Base-by-base conservation (phyloP, 2,888 invertebrate species). In the Apamea anceps region DNA sequence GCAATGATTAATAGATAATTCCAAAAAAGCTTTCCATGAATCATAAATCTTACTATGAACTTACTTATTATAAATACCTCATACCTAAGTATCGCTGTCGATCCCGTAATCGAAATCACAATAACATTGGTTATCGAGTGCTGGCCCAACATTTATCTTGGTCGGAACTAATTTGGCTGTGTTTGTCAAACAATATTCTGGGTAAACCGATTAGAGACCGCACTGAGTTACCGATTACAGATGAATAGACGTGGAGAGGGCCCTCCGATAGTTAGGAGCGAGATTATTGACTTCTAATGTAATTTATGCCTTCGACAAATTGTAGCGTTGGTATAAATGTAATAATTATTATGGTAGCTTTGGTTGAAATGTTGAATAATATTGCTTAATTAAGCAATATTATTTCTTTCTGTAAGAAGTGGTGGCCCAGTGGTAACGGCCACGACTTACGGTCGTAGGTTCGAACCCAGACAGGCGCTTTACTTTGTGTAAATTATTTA, bases 141-240 rank as follows among this genome's bases (percentile, higher is more conserved):
- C 77, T 87, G 13, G 12, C 45, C 79, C 48, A 89, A 86, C 85
- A 87, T 88, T 90, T 90, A 87, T 87, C 90, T 91, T 83, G 82
- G 87, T 77, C 71, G 65, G 60, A 85, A 87, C 84, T 87, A 91
- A 89, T 88, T 88, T 84, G 67, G 60, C 67, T 85, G 76, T 85
- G 87, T 90, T 88, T 91, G 91, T 88, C 90, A 91, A 91, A 87
- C 90, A 90, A 92, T 90, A 86, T 87, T 88, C 83, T 62, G 85
- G 91, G 91, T 89, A 91, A 92, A 91, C 88, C 90, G 91, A 92
- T 92, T 92, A 90, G 85, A 88, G 79, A 84, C 82, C 86, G 87
- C 89, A 90, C 87, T 89, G 89, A 85, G 84, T 84, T 84, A 86
- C 77, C 84, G 82, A 87, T 85, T 84, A 81, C 75, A 68, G 73